These are phyloP conservation scores for Reinhardtius hippoglossoides DNA, from an alignment of 2,113 vertebrate species.

Conservation along the genomic window DNA sequence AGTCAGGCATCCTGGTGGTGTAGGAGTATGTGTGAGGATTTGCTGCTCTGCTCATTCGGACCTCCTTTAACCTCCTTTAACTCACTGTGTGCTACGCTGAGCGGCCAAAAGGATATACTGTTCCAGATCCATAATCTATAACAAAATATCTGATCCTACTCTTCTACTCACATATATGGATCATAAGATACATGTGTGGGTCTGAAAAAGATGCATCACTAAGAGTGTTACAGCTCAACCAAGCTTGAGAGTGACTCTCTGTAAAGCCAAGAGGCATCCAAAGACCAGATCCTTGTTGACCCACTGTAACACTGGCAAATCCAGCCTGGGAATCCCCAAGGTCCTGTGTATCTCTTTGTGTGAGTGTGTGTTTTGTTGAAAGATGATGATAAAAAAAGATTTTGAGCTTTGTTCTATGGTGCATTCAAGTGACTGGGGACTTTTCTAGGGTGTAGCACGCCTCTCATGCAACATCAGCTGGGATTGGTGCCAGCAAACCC, in stretches of 20 bases:
- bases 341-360: constrained; percentile 7
- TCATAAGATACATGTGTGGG: neutral
- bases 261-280: constrained; percentile 58
- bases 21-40: neutral
- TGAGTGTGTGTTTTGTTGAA: neutral
- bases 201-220: constrained; percentile 15
- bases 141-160: constrained; percentile 15
- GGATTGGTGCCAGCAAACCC: too few species aligned
- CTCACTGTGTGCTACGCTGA: neutral
- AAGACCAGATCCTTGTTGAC: constrained; percentile 44
- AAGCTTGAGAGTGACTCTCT: constrained; percentile 40
- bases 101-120: constrained; percentile 10
- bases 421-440: neutral
- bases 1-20: neutral
- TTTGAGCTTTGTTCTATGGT: neutral
- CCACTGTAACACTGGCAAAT: constrained; percentile 40
- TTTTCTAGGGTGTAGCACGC: too few species aligned
- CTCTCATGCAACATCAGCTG: too few species aligned
- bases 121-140: constrained; percentile 6
- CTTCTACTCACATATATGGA: constrained; percentile 12
- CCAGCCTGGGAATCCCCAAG: constrained; percentile 58
- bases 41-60: neutral
- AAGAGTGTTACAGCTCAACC: constrained; percentile 50
- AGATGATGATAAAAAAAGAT: neutral
- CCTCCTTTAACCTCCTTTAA: neutral